These are phyloP conservation scores for Abrostola tripartita DNA, from an alignment of 2,888 invertebrate species.

Conservation along the genomic window DNA sequence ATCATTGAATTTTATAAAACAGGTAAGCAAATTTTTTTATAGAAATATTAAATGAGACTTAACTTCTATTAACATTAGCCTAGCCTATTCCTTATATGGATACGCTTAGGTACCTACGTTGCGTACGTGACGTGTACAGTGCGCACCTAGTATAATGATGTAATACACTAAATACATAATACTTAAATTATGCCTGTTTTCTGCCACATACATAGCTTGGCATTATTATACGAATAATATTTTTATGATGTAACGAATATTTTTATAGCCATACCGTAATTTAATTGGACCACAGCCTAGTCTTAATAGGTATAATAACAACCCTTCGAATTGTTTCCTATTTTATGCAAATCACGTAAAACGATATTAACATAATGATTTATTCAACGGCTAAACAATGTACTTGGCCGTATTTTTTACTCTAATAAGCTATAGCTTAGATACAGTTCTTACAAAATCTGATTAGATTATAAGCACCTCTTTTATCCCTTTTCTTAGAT, in stretches of 20 bases:
- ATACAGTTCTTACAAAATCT: neutral
- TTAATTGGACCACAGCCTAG: slow-evolving; percentile 9
- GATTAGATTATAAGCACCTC: neutral
- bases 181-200: neutral
- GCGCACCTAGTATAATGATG: no score
- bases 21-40: no score
- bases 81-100: no score
- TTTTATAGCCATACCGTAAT: slow-evolving; percentile 23
- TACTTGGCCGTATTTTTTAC: neutral
- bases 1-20: no score
- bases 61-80: no score
- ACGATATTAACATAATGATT: slow-evolving; percentile 18
- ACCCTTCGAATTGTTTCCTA: slow-evolving; percentile 23
- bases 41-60: no score
- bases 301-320: neutral
- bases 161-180: no score
- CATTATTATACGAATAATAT: slow-evolving; percentile 1
- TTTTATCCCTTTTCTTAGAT: no score
- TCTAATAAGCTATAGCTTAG: neutral
- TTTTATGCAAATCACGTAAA: slow-evolving; percentile 12
- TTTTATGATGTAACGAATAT: slow-evolving; percentile 16
- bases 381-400: slow-evolving; percentile 13
- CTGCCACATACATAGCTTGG: neutral
- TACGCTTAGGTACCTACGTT: no score
- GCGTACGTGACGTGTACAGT: no score